Conservation (phyloP, 2,113 vertebrate genomes). For the Notothenia coriiceps region DNA sequence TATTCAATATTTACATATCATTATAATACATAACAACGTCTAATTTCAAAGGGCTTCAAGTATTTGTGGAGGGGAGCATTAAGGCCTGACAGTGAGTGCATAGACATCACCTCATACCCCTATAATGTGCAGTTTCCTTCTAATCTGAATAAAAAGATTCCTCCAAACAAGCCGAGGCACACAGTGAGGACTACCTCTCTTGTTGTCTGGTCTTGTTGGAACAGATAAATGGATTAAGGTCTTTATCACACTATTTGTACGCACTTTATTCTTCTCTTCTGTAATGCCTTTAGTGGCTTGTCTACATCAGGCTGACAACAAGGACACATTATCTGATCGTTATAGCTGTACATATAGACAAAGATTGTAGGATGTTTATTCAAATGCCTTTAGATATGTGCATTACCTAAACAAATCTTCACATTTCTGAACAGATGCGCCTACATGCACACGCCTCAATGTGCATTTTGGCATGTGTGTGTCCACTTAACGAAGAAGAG, state of each 20-base stretch:
- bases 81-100: slow-evolving; percentile 1
- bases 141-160: slow-evolving; percentile 10
- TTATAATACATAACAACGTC: slow-evolving; percentile 7
- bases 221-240: slow-evolving; percentile 50
- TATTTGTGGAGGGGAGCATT: neutral
- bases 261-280: slow-evolving; percentile 2
- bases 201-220: slow-evolving; percentile 44
- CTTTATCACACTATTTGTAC: slow-evolving; percentile 31
- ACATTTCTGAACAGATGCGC: neutral
- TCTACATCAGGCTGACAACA: slow-evolving; percentile 25
- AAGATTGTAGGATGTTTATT: slow-evolving; percentile 24
- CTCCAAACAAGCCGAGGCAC: slow-evolving; percentile 1
- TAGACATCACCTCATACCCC: neutral
- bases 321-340: slow-evolving; percentile 34
- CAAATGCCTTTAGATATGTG: slow-evolving; percentile 20
- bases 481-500: slow-evolving; percentile 40
- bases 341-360: slow-evolving; percentile 10
- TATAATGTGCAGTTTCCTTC: slow-evolving; percentile 8
- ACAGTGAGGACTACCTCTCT: slow-evolving; percentile 14
- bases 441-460: neutral
- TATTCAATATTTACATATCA: slow-evolving; percentile 10
- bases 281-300: slow-evolving; percentile 36
- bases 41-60: slow-evolving; percentile 30
- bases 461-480: slow-evolving; percentile 14
- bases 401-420: slow-evolving; percentile 14